These are phyloP conservation scores for Schrankia costaestrigalis DNA, from an alignment of 2,888 invertebrate species.

Conservation along the genomic window DNA sequence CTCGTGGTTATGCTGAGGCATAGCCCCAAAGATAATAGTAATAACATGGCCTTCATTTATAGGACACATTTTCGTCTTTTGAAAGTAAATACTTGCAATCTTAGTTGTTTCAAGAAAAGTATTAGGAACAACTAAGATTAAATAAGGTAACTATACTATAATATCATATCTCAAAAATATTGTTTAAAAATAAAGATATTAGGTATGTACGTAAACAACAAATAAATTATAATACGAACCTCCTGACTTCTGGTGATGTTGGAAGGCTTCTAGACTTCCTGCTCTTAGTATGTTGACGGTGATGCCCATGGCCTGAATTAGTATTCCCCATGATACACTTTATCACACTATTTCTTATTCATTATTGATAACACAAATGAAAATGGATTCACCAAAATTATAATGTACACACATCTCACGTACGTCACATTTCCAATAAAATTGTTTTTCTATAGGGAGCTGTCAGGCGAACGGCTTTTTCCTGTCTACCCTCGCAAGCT, in stretches of 20 bases:
- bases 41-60: too few species aligned
- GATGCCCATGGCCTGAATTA: slow-evolving; percentile 63
- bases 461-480: slow-evolving; percentile 21
- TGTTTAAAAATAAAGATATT: too few species aligned
- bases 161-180: too few species aligned
- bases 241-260: slow-evolving; percentile 88
- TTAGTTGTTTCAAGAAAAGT: too few species aligned
- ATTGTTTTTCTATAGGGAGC: slow-evolving; percentile 25
- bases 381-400: slow-evolving; percentile 20
- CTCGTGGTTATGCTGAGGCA: too few species aligned
- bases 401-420: slow-evolving; percentile 21
- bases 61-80: too few species aligned
- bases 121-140: too few species aligned
- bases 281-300: slow-evolving; percentile 67
- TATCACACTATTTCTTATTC: slow-evolving; percentile 17
- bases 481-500: slow-evolving; percentile 17
- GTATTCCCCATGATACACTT: slow-evolving; percentile 66
- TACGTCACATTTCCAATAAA: too few species aligned
- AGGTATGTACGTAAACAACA: too few species aligned
- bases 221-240: slow-evolving; percentile 81
- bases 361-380: slow-evolving; percentile 17
- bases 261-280: slow-evolving; percentile 87
- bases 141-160: too few species aligned
- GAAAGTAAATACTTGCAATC: too few species aligned
- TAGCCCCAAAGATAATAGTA: too few species aligned